Evolutionary conservation across 2,888 invertebrate genomes (phyloP).

Genomic region (Agapetus fuscipes): DNA sequence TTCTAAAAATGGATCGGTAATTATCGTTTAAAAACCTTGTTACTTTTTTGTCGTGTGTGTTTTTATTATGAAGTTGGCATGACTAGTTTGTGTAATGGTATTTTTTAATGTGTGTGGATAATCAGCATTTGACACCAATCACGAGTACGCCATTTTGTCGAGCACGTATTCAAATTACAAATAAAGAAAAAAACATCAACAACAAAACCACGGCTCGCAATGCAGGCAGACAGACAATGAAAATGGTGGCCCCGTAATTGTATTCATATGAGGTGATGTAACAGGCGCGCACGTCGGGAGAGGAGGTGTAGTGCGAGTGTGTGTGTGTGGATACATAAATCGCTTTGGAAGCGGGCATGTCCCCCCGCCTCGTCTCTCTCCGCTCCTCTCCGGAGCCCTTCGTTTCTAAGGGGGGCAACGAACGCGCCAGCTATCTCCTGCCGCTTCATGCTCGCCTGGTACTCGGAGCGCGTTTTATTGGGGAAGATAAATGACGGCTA

Average conservation of each 20-base stretch:
- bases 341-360: slow-evolving; percentile 29
- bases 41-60: too few species aligned
- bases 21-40: too few species aligned
- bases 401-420: slow-evolving; percentile 23
- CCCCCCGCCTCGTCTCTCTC: slow-evolving; percentile 32
- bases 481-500: too few species aligned
- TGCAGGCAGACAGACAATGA: not conserved
- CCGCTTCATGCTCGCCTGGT: slow-evolving; percentile 15
- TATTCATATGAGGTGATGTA: slow-evolving; percentile 9
- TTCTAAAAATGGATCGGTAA: too few species aligned
- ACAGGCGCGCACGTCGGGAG: slow-evolving; percentile 7
- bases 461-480: slow-evolving; percentile 6
- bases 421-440: slow-evolving; percentile 19
- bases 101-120: too few species aligned
- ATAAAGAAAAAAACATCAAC: not conserved
- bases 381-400: slow-evolving; percentile 25
- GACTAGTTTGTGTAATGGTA: too few species aligned
- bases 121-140: too few species aligned
- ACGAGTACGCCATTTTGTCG: too few species aligned
- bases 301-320: slow-evolving; percentile 1
- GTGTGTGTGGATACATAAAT: slow-evolving; percentile 3
- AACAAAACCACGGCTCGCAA: too few species aligned
- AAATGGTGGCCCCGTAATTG: slow-evolving; percentile 6
- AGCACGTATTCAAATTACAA: too few species aligned
- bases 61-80: too few species aligned